Evolutionary conservation across 2,113 vertebrate species (phyloP), one percentile per base, ranked within the genome.

Genomic region (Oreochromis spilurus): DNA sequence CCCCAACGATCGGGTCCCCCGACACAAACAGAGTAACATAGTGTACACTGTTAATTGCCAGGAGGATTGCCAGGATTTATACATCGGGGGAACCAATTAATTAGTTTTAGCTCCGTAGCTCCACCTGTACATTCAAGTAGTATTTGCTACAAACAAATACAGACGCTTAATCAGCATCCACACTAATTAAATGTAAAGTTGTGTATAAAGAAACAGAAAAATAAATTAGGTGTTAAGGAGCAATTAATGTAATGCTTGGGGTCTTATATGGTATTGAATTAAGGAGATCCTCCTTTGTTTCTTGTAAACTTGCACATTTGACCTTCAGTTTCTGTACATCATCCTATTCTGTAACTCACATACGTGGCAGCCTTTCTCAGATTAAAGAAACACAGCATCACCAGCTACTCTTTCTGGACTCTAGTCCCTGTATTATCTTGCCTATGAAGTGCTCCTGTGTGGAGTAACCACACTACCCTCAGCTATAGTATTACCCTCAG

Each of bases 381-480:
- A 21, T 11, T 50, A 38, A 36, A 82, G 50, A 67, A 34, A 19
- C 45, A 29, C 81, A 58, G 79, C 83, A 82, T 67, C 88, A 92
- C 86, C 90, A 88, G 83, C 92, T 93, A 89, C 79, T 80, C 85
- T 90, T 90, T 86, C 86, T 85, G 83, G 82, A 89, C 82, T 84
- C 81, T 86, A 50, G 5, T 83, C 84, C 79, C 48, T 43, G 86
- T 80, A 91, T 92, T 88, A 86, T 83, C 88, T 92, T 90, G 88
- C 89, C 83, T n/a, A 77, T 88, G 81, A 92, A 87, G 88, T 88
- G n/a, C 91, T 89, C 90, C 87, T 93, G 89, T 88, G 92, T 82
- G 7, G 89, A 77, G 84, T 88, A 92, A 92, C 93, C 91, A 88
- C 86, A 92, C 67, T 82, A 52, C 14, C 75, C 83, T 78, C 40